These are phyloP conservation scores for Drosophila rhopaloa DNA, from an alignment of 1,140 invertebrate genomes.

Conservation along the genomic window DNA sequence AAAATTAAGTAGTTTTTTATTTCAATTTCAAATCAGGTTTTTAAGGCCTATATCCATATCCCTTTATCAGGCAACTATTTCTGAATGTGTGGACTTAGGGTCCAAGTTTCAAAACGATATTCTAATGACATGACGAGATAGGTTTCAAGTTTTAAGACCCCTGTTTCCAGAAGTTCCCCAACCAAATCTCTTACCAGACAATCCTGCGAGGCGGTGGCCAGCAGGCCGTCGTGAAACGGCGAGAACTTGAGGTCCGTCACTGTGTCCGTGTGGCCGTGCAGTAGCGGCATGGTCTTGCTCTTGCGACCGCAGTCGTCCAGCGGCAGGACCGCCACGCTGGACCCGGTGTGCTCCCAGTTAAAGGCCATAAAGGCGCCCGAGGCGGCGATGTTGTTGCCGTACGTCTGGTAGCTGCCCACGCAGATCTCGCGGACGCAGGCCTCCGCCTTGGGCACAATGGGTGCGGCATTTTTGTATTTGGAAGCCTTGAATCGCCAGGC, in stretches of 20 bases:
- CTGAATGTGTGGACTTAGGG: too few relatives aligned
- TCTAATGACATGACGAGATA: too few relatives aligned
- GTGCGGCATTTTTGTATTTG: constrained; percentile 98
- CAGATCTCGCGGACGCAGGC: constrained; percentile 95
- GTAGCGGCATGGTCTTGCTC: constrained; percentile 92
- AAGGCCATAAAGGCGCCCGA: constrained; percentile 97
- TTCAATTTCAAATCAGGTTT: too few relatives aligned
- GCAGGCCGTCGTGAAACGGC: constrained; percentile 95
- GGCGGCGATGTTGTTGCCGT: constrained; percentile 96
- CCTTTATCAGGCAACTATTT: too few relatives aligned
- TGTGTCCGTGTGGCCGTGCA: constrained; percentile 94
- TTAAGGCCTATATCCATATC: too few relatives aligned
- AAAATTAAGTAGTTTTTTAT: too few relatives aligned
- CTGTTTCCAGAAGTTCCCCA: background rate
- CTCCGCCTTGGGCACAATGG: constrained; percentile 96
- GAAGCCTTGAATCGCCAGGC: constrained; percentile 98
- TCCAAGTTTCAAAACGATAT: too few relatives aligned
- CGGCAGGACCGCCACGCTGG: constrained; percentile 93
- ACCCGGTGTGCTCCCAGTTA: constrained; percentile 94
- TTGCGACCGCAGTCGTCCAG: constrained; percentile 94
- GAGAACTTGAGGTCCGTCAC: constrained; percentile 98
- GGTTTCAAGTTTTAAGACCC: too few relatives aligned
- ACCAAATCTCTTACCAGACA: constrained; percentile 87
- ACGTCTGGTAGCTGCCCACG: constrained; percentile 95
- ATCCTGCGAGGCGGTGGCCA: constrained; percentile 96